Conservation (phyloP, 2,113 vertebrate genomes). For the Salvelinus alpinus region DNA sequence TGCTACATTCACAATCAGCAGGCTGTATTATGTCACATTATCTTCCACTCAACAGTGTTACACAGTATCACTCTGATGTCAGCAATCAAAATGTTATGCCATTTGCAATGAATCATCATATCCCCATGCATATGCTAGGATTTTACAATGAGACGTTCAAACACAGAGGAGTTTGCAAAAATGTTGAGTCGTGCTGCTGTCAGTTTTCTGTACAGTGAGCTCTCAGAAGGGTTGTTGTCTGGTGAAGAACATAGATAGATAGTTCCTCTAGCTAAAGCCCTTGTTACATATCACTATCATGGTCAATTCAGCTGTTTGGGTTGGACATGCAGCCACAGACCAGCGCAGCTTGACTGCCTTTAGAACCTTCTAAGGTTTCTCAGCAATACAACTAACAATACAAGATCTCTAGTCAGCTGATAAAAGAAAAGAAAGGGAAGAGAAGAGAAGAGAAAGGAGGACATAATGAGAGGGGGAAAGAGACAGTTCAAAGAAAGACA, state of each 20-base stretch:
- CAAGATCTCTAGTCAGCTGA: neutral
- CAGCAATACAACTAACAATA: neutral
- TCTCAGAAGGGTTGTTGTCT: neutral
- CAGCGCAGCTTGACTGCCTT: neutral
- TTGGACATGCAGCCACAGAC: neutral
- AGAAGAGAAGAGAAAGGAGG: conserved; percentile 37
- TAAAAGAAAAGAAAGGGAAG: neutral
- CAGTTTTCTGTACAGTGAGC: no score
- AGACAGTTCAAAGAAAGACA: conserved; percentile 1
- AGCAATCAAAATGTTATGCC: conserved; percentile 13
- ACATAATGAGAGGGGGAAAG: conserved; percentile 26
- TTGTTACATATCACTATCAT: neutral
- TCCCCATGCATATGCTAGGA: conserved; percentile 7
- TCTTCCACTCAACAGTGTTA: conserved; percentile 20
- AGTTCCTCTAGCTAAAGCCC: conserved; percentile 2
- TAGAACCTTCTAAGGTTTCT: neutral
- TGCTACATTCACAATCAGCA: conserved; percentile 46
- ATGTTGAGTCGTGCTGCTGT: no score
- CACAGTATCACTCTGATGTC: conserved; percentile 13
- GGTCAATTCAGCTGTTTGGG: no score
- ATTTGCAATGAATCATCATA: neutral
- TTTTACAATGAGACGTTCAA: neutral
- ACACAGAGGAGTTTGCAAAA: no score
- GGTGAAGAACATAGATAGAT: neutral
- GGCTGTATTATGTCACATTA: conserved; percentile 55